A percentile compares a stretch with the other conserved stretches of the same genome.
Evolutionary conservation across 2,797 vertebrate species (phyloP).

Genomic region (Dendrocincla fuliginosa): DNA sequence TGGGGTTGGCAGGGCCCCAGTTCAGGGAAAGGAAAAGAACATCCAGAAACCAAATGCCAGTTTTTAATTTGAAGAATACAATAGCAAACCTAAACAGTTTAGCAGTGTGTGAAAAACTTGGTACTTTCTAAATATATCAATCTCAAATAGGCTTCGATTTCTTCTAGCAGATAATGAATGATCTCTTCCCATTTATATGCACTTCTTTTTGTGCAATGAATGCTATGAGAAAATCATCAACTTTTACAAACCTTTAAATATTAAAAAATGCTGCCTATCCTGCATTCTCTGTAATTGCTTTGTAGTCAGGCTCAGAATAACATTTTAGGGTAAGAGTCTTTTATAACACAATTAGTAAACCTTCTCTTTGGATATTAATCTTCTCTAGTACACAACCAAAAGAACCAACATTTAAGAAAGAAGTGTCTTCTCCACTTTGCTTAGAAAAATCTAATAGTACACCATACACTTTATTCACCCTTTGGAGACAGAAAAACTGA

Average conservation of each 20-base stretch:
- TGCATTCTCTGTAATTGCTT: not conserved
- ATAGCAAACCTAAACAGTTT: not conserved
- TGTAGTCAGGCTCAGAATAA: not conserved
- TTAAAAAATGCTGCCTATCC: not conserved
- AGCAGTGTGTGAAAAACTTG: not conserved
- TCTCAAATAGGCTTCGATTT: not conserved
- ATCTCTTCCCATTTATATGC: not conserved
- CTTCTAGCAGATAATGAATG: not conserved
- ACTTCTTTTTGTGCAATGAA: not conserved
- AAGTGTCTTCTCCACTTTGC: not conserved
- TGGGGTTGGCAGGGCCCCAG: not conserved
- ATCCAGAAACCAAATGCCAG: not conserved
- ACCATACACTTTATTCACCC: not conserved
- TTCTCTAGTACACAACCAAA: not conserved
- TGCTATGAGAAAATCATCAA: not conserved
- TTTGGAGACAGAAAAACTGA: not conserved
- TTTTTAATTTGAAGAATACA: not conserved
- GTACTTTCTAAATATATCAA: not conserved
- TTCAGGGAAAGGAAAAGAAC: not conserved
- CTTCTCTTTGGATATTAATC: not conserved
- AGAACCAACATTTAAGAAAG: not conserved
- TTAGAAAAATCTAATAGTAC: not conserved
- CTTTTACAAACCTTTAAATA: not conserved
- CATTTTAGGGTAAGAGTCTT: not conserved
- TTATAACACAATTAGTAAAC: not conserved